Base-by-base conservation (phyloP, 1,140 invertebrate species). In the Rhynchophorus ferrugineus region DNA sequence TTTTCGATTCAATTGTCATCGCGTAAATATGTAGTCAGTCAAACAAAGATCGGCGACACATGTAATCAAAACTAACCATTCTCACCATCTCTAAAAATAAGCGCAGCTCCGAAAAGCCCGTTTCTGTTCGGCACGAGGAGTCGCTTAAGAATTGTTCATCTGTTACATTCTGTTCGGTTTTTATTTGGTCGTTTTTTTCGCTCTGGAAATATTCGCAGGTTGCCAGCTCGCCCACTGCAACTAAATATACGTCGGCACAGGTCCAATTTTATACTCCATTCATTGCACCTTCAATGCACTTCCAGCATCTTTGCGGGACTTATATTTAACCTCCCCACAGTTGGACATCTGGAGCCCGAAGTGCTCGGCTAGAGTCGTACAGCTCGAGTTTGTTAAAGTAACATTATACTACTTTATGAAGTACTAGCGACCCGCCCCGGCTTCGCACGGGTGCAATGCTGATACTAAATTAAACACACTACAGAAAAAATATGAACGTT, bases 251-350 rank as follows among this genome's bases (percentile, higher is more conserved):
- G 55, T 58, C 57, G 67, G 67, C 67, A 69, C 51, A 34, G 33
- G 41, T 59, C 67, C 67, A 69, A 69, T 66, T 67, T 67, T 62
- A 65, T 65, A 58, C 60, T 68, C 65, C 67, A 69, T 69, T 69
- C 67, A 69, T 62, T 64, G 64, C 60, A 65, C 47, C 52, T 47
- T 50, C 48, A 54, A 58, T 58, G 47, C 53, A 55, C 53, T 54
- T 51, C 33, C 33, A 35, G n/a, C 19, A 16, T 36, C 33, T 19
- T 36, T 21, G 20, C 11, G 33, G 45, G 11, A 22, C n/a, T 14
- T 47, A 35, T 47, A 47, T 47, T 47, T 36, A 47, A 34, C 21
- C 38, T n/a, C 20, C 38, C 8, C 16, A 18, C 2, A 6, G 17
- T 29, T 11, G 38, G 17, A 18, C 38, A 41, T 41, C 38, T 41